Evolutionary conservation across 2,888 invertebrate species (phyloP).

Genomic region (Podabrus alpinus): DNA sequence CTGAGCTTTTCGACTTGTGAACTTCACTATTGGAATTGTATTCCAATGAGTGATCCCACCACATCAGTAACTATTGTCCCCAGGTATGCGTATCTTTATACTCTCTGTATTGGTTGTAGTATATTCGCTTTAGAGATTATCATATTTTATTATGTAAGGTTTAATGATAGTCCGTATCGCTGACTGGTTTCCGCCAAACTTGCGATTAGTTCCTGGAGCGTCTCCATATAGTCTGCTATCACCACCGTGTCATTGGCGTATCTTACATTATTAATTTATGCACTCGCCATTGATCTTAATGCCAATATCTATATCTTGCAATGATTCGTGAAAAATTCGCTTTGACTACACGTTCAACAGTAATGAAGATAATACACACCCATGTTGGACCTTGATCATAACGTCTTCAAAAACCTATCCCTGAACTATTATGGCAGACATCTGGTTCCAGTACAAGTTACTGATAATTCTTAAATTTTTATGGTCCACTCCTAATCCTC

Average conservation of each 20-base stretch:
- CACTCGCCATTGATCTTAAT: neutral
- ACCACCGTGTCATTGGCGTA: constrained; percentile 2
- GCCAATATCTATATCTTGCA: neutral
- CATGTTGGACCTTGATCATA: neutral
- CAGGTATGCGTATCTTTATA: too few species aligned
- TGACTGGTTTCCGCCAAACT: neutral
- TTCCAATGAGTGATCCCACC: constrained; percentile 6
- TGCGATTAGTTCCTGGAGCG: neutral
- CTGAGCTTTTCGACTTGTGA: neutral
- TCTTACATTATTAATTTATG: constrained; percentile 4
- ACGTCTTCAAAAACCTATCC: neutral
- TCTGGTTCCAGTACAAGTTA: constrained; percentile 9
- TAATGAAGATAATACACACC: neutral
- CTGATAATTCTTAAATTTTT: too few species aligned
- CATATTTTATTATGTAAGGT: neutral
- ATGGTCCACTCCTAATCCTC: too few species aligned
- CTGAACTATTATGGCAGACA: neutral
- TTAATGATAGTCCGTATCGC: too few species aligned
- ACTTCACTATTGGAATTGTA: neutral
- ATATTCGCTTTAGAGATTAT: neutral
- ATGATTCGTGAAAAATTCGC: neutral
- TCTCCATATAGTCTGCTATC: neutral
- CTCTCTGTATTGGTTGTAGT: neutral
- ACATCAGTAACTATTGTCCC: neutral
- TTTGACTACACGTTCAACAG: constrained; percentile 3